A percentile compares a stretch with the other conserved stretches of the same genome.
Evolutionary conservation across 2,888 invertebrate species (phyloP).

Genomic region (Elegia similella): DNA sequence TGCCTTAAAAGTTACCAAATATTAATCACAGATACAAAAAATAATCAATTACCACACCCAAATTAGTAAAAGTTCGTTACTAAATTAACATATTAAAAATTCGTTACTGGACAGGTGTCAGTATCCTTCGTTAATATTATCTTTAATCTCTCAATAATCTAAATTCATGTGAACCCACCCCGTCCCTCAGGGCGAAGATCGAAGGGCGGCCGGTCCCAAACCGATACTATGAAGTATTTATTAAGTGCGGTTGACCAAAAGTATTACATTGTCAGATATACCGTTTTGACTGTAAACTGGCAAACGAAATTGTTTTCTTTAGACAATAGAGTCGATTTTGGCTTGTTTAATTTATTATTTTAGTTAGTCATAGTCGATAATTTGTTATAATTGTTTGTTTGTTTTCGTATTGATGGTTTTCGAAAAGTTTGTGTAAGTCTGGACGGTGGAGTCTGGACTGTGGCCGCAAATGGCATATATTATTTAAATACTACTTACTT

Average conservation of each 20-base stretch:
- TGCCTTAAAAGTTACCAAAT: background rate
- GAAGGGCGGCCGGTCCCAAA: constrained; percentile 72
- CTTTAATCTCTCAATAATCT: constrained; percentile 13
- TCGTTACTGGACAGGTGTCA: constrained; percentile 11
- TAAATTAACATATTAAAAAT: constrained; percentile 12
- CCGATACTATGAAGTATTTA: constrained; percentile 81
- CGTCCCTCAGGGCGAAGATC: constrained; percentile 67
- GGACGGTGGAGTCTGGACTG: too few relatives aligned
- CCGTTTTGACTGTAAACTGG: constrained; percentile 57
- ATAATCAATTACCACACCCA: constrained; percentile 1
- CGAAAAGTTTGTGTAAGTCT: background rate
- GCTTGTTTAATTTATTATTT: constrained; percentile 59
- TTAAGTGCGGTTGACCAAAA: constrained; percentile 78
- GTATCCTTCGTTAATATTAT: constrained; percentile 13
- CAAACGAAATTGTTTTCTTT: constrained; percentile 18
- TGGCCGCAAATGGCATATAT: too few relatives aligned
- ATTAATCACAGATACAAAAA: constrained; percentile 1
- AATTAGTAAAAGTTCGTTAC: constrained; percentile 13
- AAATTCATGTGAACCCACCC: constrained; percentile 41
- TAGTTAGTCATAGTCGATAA: constrained; percentile 59
- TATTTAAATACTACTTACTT: too few relatives aligned
- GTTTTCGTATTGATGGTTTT: constrained; percentile 25
- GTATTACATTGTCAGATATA: constrained; percentile 76
- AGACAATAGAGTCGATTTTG: constrained; percentile 30
- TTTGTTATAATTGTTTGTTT: constrained; percentile 33